A percentile compares a stretch with the other conserved stretches of the same genome.
phyloP scores from a whole-genome alignment of 2,797 vertebrate genomes.

The Crenuchus spilurus region DNA sequence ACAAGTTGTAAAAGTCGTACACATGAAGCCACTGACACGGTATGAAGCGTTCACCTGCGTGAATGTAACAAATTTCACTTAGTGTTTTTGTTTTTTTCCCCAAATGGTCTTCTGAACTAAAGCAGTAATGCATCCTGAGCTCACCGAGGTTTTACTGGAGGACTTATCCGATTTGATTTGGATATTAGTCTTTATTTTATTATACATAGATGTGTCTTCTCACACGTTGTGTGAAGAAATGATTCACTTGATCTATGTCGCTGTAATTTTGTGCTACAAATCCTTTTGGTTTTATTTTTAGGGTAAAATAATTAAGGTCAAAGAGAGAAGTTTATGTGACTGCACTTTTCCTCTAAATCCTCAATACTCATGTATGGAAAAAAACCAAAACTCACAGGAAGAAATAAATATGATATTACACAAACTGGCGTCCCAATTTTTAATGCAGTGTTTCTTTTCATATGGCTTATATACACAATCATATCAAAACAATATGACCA shows the following conservation, averaged over 20 bases:
- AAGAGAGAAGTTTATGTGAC: slow-evolving; percentile 79
- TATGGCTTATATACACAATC: neutral
- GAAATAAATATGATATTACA: slow-evolving; percentile 88
- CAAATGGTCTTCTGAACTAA: neutral
- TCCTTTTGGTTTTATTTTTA: slow-evolving; percentile 77
- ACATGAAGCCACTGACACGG: slow-evolving; percentile 10
- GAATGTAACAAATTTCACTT: neutral
- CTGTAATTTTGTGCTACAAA: slow-evolving; percentile 87
- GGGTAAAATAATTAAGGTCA: slow-evolving; percentile 62
- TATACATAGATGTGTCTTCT: slow-evolving; percentile 72
- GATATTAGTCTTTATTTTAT: slow-evolving; percentile 41
- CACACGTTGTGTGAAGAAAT: slow-evolving; percentile 80
- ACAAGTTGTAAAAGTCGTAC: slow-evolving; percentile 76
- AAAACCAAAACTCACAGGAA: slow-evolving; percentile 84
- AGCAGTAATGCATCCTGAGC: slow-evolving; percentile 14
- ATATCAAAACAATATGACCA: too few relatives aligned
- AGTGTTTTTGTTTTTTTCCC: neutral
- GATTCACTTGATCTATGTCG: slow-evolving; percentile 83
- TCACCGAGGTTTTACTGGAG: neutral
- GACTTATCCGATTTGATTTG: neutral
- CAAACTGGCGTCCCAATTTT: slow-evolving; percentile 64
- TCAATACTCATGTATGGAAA: slow-evolving; percentile 85
- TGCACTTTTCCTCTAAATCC: slow-evolving; percentile 82
- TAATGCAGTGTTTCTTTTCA: neutral
- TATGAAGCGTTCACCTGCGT: neutral